These are phyloP conservation scores for Amazona vittata DNA, from an alignment of 2,113 vertebrate genomes.

Conservation along the genomic window DNA sequence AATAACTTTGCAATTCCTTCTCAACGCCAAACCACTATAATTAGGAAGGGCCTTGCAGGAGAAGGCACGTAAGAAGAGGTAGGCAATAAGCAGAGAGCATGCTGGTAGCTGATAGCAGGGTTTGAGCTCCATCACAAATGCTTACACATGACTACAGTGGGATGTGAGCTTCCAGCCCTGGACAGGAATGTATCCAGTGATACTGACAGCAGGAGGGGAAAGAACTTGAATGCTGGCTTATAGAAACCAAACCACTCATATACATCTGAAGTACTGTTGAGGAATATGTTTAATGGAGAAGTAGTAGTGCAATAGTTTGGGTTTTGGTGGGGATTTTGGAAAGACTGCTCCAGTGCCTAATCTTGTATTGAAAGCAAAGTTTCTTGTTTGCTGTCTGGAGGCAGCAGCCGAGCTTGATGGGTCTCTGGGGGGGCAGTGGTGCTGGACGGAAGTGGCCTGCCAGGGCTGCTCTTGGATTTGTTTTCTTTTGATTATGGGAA, in stretches of 20 bases:
- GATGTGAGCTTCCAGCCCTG: not conserved
- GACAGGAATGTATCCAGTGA: not conserved
- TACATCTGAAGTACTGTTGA: not conserved
- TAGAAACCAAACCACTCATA: not conserved
- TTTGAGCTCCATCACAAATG: not conserved
- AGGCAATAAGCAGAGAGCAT: not conserved
- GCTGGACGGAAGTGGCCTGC: constrained; percentile 23
- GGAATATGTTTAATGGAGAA: not conserved
- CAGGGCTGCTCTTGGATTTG: constrained; percentile 58
- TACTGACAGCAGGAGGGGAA: not conserved
- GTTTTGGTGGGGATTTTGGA: fast-evolving
- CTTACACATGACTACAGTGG: fast-evolving
- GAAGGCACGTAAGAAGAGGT: not conserved
- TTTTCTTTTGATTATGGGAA: constrained; percentile 69
- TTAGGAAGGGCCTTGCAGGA: not conserved
- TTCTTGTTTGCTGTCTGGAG: not conserved
- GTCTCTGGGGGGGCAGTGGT: not conserved
- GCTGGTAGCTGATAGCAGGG: not conserved
- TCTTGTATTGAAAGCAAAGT: not conserved
- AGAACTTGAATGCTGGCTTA: not conserved
- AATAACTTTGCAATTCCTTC: not conserved
- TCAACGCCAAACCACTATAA: not conserved
- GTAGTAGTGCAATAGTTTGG: not conserved
- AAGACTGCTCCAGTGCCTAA: not conserved
- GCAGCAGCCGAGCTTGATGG: not conserved